phyloP scores from a whole-genome alignment of 2,888 invertebrate species.

The Microchrysa polita region DNA sequence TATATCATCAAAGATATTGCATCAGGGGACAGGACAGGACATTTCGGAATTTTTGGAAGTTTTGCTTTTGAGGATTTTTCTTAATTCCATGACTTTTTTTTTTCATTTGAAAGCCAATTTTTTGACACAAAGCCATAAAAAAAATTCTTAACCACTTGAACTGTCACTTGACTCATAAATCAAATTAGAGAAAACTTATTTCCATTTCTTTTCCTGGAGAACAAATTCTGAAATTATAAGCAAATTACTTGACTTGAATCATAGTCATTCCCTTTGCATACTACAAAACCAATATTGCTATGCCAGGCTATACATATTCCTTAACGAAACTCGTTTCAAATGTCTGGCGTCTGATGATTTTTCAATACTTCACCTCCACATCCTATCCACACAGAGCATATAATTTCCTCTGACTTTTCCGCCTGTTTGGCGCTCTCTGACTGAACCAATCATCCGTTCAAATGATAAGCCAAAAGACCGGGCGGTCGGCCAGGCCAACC shows the following conservation, averaged over 20 bases:
- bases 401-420: background rate
- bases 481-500: too few species aligned
- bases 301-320: constrained; percentile 25
- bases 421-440: background rate
- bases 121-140: too few species aligned
- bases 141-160: too few species aligned
- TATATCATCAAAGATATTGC: too few species aligned
- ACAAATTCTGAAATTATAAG: background rate
- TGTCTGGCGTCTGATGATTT: constrained; percentile 34
- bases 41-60: too few species aligned
- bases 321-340: constrained; percentile 20
- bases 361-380: background rate
- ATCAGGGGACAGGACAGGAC: too few species aligned
- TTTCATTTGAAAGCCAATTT: too few species aligned
- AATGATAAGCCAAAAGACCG: constrained; percentile 16
- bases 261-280: background rate
- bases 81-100: too few species aligned
- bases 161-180: too few species aligned
- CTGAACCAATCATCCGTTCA: background rate
- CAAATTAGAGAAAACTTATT: too few species aligned
- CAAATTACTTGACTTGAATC: background rate
- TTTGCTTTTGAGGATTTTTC: too few species aligned
- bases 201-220: background rate
- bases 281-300: constrained; percentile 20
- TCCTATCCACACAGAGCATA: background rate